These are phyloP conservation scores for Phocoena sinus DNA, from an alignment of 2,113 vertebrate genomes.

Conservation along the genomic window DNA sequence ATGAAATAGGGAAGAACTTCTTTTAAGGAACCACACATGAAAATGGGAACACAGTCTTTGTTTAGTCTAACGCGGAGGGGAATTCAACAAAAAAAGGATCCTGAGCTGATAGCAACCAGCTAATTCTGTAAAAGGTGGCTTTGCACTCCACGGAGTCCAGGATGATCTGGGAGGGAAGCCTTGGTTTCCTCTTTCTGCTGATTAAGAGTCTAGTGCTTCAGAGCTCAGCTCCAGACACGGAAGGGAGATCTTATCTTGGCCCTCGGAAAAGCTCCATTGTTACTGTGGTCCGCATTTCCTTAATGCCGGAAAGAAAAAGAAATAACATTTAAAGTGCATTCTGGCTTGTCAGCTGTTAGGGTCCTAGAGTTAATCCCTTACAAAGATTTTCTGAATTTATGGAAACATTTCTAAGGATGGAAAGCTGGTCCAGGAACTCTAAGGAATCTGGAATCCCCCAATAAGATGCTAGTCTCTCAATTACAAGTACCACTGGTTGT, in stretches of 20 bases:
- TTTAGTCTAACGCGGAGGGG: neutral
- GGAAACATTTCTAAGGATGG: neutral
- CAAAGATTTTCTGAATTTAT: neutral
- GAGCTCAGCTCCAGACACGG: neutral
- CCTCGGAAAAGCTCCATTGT: constrained; percentile 30
- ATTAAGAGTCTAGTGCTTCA: constrained; percentile 47
- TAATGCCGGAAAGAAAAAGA: neutral
- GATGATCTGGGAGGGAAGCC: constrained; percentile 43
- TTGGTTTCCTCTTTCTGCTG: constrained; percentile 58
- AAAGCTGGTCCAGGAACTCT: neutral
- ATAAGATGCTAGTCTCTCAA: neutral
- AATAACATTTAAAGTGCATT: neutral
- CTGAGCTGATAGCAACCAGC: neutral
- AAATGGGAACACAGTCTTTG: neutral
- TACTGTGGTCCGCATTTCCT: constrained; percentile 5
- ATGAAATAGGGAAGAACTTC: neutral
- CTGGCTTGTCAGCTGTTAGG: neutral
- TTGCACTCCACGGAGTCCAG: neutral
- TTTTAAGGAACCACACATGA: neutral
- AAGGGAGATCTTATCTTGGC: constrained; percentile 39
- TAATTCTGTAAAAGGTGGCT: neutral
- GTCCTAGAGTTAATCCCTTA: neutral
- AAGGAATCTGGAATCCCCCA: neutral
- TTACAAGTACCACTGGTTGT: neutral
- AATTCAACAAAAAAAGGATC: neutral